Conservation (phyloP, 2,797 vertebrate genomes). For the Lepilemur septentrionalis region DNA sequence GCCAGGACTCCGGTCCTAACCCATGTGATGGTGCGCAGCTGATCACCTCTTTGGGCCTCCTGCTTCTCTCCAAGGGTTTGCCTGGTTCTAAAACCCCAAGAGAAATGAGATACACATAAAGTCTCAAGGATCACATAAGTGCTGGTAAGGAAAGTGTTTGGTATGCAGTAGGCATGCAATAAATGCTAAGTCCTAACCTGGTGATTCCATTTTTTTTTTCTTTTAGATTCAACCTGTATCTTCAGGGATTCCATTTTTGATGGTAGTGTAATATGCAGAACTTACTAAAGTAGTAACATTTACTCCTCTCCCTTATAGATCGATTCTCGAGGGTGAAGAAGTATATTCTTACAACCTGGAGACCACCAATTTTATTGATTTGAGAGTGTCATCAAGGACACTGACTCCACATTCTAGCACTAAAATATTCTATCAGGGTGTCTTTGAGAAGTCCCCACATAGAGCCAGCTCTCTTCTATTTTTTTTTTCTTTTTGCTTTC, state of each 20-base stretch:
- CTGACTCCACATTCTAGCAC: background rate
- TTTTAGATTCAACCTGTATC: too few relatives aligned
- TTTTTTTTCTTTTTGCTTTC: background rate
- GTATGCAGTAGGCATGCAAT: background rate
- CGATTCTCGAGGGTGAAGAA: background rate
- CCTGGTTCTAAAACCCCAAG: background rate
- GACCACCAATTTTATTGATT: too few relatives aligned
- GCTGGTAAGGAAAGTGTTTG: background rate
- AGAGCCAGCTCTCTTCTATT: background rate
- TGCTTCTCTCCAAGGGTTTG: fast-evolving
- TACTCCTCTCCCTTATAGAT: background rate
- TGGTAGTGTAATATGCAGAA: background rate
- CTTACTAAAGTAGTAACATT: background rate
- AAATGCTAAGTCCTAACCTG: background rate
- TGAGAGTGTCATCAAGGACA: background rate
- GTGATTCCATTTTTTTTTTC: background rate
- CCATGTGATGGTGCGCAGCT: background rate
- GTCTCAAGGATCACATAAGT: too few relatives aligned
- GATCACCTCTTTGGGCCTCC: background rate
- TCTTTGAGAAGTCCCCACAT: background rate
- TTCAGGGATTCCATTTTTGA: background rate
- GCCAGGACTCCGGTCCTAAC: too few relatives aligned
- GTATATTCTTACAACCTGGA: background rate
- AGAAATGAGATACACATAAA: background rate
- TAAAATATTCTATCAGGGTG: background rate